These are phyloP conservation scores for Rhabdophis nuchalis DNA, from an alignment of 2,797 vertebrate species.

Conservation along the genomic window DNA sequence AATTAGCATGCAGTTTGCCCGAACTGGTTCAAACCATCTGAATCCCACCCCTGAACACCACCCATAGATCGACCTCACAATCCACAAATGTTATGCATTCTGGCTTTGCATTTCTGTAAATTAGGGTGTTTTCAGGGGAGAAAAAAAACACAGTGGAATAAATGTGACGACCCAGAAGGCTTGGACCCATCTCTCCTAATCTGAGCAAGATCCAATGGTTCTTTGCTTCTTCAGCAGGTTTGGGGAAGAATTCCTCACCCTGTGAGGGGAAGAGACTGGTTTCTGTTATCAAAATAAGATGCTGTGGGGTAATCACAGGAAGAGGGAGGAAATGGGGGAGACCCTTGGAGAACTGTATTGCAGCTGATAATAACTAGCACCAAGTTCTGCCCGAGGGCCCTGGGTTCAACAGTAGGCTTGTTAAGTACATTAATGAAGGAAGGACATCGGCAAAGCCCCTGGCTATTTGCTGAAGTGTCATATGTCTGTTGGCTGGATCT, in stretches of 20 bases:
- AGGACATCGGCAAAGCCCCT: constrained; percentile 18
- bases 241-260: not conserved
- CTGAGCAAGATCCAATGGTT: not conserved
- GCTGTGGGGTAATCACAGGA: not conserved
- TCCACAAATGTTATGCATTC: not conserved
- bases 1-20: no score
- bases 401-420: not conserved
- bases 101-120: not conserved
- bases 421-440: constrained; percentile 32
- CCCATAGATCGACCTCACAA: not conserved
- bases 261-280: not conserved
- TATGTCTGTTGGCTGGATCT: constrained; percentile 15
- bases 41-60: not conserved
- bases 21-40: no score
- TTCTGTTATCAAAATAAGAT: not conserved
- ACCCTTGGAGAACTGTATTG: not conserved
- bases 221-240: not conserved
- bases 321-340: not conserved
- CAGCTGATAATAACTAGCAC: constrained; percentile 47
- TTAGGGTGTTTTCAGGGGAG: not conserved
- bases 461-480: constrained; percentile 29
- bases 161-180: not conserved
- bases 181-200: not conserved
- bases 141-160: not conserved
- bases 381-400: constrained; percentile 12